Conservation (phyloP, 2,888 invertebrate species). For the Drosophila phalerata region DNA sequence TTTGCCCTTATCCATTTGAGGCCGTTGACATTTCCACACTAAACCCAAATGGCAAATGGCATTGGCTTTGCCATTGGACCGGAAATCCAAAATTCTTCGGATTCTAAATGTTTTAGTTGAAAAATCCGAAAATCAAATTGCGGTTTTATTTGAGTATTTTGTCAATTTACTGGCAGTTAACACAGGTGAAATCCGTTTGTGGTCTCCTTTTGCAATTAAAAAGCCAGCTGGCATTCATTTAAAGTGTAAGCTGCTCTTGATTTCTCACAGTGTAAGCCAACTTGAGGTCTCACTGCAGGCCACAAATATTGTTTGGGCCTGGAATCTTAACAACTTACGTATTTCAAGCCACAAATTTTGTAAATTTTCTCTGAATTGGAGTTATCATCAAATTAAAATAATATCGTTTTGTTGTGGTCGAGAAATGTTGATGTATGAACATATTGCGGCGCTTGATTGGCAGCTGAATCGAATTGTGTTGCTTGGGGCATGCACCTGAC, state of each 20-base stretch:
- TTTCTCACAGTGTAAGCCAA: background rate
- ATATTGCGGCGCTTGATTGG: slow-evolving; percentile 29
- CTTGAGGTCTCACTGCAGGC: slow-evolving; percentile 20
- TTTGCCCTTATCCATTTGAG: slow-evolving; percentile 71
- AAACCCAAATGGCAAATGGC: slow-evolving; percentile 65
- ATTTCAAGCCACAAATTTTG: slow-evolving; percentile 18
- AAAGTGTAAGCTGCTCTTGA: slow-evolving; percentile 26
- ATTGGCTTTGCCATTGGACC: slow-evolving; percentile 19
- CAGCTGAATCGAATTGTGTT: slow-evolving; percentile 27
- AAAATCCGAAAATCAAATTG: slow-evolving; percentile 56
- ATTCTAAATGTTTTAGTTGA: slow-evolving; percentile 53
- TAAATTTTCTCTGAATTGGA: background rate
- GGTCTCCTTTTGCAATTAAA: slow-evolving; percentile 23
- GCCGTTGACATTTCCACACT: slow-evolving; percentile 72
- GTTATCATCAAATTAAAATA: slow-evolving; percentile 10
- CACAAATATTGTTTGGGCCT: slow-evolving; percentile 24
- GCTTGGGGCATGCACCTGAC: slow-evolving; percentile 2
- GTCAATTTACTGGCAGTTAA: slow-evolving; percentile 37
- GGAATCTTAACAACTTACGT: slow-evolving; percentile 4
- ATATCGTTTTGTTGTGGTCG: background rate
- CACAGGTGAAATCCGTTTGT: slow-evolving; percentile 15
- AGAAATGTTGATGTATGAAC: background rate
- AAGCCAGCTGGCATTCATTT: slow-evolving; percentile 10
- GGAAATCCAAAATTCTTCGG: slow-evolving; percentile 41
- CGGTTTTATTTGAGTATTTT: slow-evolving; percentile 40